Percentiles rank a stretch among this genome's conserved stretches.
Evolutionary conservation across 2,797 vertebrate species (phyloP).

Genomic region (Sylvia borin): DNA sequence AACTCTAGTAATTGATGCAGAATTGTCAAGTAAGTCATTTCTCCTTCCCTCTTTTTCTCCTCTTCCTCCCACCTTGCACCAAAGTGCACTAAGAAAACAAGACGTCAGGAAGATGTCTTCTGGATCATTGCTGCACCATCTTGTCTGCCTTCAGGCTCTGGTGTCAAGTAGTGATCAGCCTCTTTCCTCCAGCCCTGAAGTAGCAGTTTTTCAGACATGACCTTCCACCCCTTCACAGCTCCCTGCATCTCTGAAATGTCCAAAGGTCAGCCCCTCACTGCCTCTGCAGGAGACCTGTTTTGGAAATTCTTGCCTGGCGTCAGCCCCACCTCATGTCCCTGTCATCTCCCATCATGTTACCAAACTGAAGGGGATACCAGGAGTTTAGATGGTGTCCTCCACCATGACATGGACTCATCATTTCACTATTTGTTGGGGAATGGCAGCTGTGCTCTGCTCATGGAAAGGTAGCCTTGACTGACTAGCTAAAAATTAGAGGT

Average conservation of each 20-base stretch:
- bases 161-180: neutral
- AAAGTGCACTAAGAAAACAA: neutral
- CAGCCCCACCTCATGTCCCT: constrained; percentile 2
- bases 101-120: neutral
- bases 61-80: neutral
- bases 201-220: neutral
- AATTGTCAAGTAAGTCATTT: neutral
- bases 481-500: constrained; percentile 49
- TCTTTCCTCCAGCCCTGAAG: neutral
- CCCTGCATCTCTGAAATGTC: neutral
- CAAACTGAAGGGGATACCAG: neutral
- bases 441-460: neutral
- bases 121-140: neutral
- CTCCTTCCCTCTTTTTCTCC: neutral
- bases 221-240: neutral
- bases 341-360: constrained; percentile 36
- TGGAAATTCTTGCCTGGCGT: neutral
- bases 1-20: neutral
- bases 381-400: constrained; percentile 22
- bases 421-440: constrained; percentile 44
- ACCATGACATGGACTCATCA: neutral
- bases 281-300: neutral
- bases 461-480: constrained; percentile 49
- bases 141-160: constrained; percentile 29
- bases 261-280: neutral